Base-by-base conservation (phyloP, 2,113 vertebrate species). In the Tachycineta bicolor region DNA sequence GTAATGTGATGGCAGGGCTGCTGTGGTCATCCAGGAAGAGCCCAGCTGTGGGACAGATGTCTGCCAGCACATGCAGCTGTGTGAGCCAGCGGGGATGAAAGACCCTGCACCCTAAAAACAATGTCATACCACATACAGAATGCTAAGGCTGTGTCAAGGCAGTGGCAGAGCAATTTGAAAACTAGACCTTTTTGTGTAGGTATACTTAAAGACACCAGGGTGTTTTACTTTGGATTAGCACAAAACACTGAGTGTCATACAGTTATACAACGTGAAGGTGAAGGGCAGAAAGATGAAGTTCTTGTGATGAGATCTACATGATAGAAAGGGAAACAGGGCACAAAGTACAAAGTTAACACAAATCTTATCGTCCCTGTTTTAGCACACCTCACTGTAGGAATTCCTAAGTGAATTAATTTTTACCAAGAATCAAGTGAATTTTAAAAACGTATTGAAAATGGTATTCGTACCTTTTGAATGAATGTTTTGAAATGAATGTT, bases 41-140 rank as follows among this genome's bases (percentile, higher is more conserved):
- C 33, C 47, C 74, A 84, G 49, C 16, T 71, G 34, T 4, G 9
- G 12, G 25, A 3, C 70, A 91, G 77, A 65, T n/a, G n/a, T 69
- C 41, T 7, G 2, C 31, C 41, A 41, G 29, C 44, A 82, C 7
- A 37, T 11, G 39, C 39, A 50, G 18, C 63, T 83, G 21, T 19
- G 37, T 3, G 0, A 82, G 49, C 28, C 33, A 56, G 60, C 0
- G 0, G 21, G 23, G 23, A 79, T 24, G 9, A 73, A 22, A 82
- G 7, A 26, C 6, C 15, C 15, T 8, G 0, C 3, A 0, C 28
- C 22, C 37, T 50, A 26, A 0, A 0, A 17, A 11, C 11, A 43
- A 9, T 24, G 17, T 43, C 73, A 33, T 19, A 55, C 1, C 43
- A 34, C 0, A 1, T 5, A 24, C 26, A 59, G 8, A 11, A 26